Conservation (phyloP, 1,140 invertebrate species). For the Aphaenogaster rudis region DNA sequence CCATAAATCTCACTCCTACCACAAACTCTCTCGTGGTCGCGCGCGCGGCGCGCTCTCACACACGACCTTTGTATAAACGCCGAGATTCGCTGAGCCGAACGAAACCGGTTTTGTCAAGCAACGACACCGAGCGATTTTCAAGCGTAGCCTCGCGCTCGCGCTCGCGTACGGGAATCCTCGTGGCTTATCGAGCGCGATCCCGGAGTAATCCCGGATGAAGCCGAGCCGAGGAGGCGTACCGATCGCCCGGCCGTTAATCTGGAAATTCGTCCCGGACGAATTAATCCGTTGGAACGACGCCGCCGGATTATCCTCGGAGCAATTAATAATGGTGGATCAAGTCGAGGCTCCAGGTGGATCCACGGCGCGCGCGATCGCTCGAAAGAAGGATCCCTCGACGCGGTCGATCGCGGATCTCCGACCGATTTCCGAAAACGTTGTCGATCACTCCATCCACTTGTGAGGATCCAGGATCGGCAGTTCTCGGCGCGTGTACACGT, state of each 20-base stretch:
- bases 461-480: not conserved
- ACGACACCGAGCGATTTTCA: constrained; percentile 78
- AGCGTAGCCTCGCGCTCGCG: constrained; percentile 67
- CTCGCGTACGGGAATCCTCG: constrained; percentile 55
- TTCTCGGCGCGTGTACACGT: constrained; percentile 7
- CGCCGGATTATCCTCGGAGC: constrained; percentile 4
- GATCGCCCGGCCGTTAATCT: not conserved
- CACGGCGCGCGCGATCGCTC: constrained; percentile 37
- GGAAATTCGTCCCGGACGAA: constrained; percentile 18
- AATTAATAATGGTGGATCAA: constrained; percentile 38
- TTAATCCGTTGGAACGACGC: constrained; percentile 16
- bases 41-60: constrained; percentile 65
- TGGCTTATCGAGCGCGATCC: constrained; percentile 60
- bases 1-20: constrained; percentile 81
- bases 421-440: not conserved
- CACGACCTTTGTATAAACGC: constrained; percentile 78
- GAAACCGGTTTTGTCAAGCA: constrained; percentile 81
- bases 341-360: constrained; percentile 17
- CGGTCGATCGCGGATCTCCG: constrained; percentile 14
- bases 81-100: constrained; percentile 81
- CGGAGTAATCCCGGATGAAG: constrained; percentile 20
- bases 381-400: constrained; percentile 16
- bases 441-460: not conserved
- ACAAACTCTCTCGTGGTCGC: constrained; percentile 59
- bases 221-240: not conserved